A percentile compares a stretch with the other conserved stretches of the same genome.
Evolutionary conservation across 1,140 invertebrate species (phyloP).

Genomic region (Aporrectodea caliginosa): DNA sequence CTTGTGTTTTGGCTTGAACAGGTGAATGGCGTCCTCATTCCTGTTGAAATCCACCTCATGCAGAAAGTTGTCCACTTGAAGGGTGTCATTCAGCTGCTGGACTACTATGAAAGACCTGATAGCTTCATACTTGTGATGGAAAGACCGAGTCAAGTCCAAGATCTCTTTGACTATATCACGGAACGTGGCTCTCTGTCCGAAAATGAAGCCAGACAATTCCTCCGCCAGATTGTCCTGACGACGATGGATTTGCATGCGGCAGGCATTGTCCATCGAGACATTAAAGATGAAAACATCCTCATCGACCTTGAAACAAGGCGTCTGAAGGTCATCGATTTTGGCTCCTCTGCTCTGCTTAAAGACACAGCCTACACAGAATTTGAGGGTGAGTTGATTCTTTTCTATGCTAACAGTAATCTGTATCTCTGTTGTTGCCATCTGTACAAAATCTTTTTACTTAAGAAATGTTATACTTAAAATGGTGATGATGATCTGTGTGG

Average conservation of each 20-base stretch:
- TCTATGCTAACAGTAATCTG: too few species aligned
- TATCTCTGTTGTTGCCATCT: too few species aligned
- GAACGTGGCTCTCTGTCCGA: slow-evolving; percentile 63
- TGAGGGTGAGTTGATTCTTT: slow-evolving; percentile 61
- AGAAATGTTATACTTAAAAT: too few species aligned
- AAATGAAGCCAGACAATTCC: slow-evolving; percentile 60
- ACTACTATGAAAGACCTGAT: slow-evolving; percentile 62
- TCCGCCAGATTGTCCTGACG: slow-evolving; percentile 57
- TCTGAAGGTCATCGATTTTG: slow-evolving; percentile 55
- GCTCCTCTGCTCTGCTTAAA: slow-evolving; percentile 68
- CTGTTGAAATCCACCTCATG: slow-evolving; percentile 65
- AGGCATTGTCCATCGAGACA: slow-evolving; percentile 63
- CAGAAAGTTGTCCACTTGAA: slow-evolving; percentile 60
- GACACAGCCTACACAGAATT: slow-evolving; percentile 65
- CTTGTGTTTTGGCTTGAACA: neutral
- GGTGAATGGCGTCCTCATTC: slow-evolving; percentile 57
- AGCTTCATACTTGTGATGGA: slow-evolving; percentile 66
- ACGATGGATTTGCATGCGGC: slow-evolving; percentile 50
- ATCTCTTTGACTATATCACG: slow-evolving; percentile 70
- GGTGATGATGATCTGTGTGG: too few species aligned
- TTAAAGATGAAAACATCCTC: slow-evolving; percentile 69
- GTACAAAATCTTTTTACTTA: too few species aligned
- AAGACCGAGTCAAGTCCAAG: slow-evolving; percentile 62
- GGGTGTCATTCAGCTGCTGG: slow-evolving; percentile 64
- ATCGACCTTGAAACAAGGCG: slow-evolving; percentile 62